Percentiles rank a stretch among this genome's conserved stretches.
These are phyloP conservation scores for Rhogogaster chlorosoma DNA, from an alignment of 2,888 invertebrate genomes.

Conservation along the genomic window DNA sequence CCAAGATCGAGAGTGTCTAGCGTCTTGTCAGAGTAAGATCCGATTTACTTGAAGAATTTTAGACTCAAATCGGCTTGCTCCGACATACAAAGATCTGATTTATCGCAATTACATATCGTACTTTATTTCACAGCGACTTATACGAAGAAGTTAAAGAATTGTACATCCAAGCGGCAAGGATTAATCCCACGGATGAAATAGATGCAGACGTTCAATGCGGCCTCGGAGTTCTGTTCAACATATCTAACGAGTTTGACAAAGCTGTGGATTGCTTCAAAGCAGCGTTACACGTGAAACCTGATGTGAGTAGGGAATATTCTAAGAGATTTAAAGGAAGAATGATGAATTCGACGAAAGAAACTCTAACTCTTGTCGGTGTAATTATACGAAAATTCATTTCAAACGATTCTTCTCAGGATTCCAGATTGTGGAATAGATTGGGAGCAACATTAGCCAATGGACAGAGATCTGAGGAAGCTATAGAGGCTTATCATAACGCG, in stretches of 20 bases:
- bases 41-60: not conserved
- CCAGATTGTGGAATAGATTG: constrained; percentile 97
- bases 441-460: constrained; percentile 99
- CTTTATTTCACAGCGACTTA: constrained; percentile 77
- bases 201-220: constrained; percentile 97
- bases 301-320: constrained; percentile 78
- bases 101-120: constrained; percentile 27
- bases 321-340: not conserved
- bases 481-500: constrained; percentile 96
- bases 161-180: constrained; percentile 89
- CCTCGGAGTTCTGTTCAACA: constrained; percentile 96
- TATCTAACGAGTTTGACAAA: constrained; percentile 96
- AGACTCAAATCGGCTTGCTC: not conserved
- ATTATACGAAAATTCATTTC: not conserved
- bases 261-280: constrained; percentile 97
- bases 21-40: constrained; percentile 78
- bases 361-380: no score
- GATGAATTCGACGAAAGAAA: not conserved
- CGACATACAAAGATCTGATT: not conserved
- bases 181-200: constrained; percentile 84
- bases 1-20: constrained; percentile 76
- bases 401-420: constrained; percentile 82
- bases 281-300: constrained; percentile 90
- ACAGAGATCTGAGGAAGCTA: constrained; percentile 95
- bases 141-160: constrained; percentile 86